Evolutionary conservation across 2,113 vertebrate species (phyloP), one percentile per base, ranked within the genome.

Genomic region (Rhinogobius similis): DNA sequence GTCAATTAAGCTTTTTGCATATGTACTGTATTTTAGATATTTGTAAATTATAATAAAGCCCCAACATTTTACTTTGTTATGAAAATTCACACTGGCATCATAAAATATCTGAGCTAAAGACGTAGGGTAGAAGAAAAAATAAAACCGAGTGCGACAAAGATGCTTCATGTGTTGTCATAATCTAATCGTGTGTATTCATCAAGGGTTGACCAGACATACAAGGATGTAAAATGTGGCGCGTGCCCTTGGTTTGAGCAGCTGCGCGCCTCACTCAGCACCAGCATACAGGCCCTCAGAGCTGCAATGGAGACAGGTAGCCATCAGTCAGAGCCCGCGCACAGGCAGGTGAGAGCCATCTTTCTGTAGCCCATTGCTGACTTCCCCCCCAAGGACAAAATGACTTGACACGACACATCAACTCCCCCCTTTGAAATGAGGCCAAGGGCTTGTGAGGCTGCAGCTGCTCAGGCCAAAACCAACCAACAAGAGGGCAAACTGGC

Each of bases 341-440:
- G 88, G 91, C 93, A 94, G 94, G 92, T 95, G 94, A 95, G 94
- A 95, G 93, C 87, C 90, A 86, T 92, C 90, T 92, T 93, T 95
- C 92, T 91, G 93, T 90, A 92, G 86, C 91, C 89, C 82, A 89
- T 83, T 90, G 88, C 91, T 88, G 86, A 88, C 87, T 90, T 90
- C 89, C 88, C 90, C 89, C 88, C 90, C 92, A 95, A 95, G 95
- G 94, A 96, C 93, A 92, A 94, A 93, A 91, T 87, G 88, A 95
- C 90, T 94, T 90, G 82, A 95, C 94, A 96, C 90, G 83, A 94
- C 92, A 82, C 65, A 88, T 91, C 92, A 91, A 87, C 88, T 81
- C 64, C 73, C 53, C 74, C 76, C 70, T 88, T 79, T 86, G 86
- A 91, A 88, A 88, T 65, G 76, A 89, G 83, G 87, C 82, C 89